Conservation (phyloP, 1,140 invertebrate species). For the Tribolium madens region DNA sequence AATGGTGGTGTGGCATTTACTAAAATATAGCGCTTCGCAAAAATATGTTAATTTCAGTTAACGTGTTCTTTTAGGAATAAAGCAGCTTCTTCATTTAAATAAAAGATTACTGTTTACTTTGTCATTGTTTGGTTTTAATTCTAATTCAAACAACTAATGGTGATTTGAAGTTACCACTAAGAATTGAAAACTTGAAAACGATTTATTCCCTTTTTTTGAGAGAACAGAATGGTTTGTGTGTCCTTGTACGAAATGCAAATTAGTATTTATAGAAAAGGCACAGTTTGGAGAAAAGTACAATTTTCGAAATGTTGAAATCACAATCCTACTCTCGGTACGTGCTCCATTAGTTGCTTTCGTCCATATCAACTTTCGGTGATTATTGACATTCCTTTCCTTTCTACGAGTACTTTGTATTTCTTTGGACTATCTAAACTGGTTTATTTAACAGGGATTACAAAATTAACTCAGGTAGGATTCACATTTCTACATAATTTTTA, state of each 20-base stretch:
- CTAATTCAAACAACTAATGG: neutral
- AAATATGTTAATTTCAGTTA: slow-evolving; percentile 9
- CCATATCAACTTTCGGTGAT: slow-evolving; percentile 20
- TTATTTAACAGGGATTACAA: slow-evolving; percentile 31
- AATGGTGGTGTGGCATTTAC: slow-evolving; percentile 5
- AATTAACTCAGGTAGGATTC: slow-evolving; percentile 28
- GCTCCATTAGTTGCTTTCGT: slow-evolving; percentile 19
- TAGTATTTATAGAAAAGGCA: slow-evolving; percentile 1
- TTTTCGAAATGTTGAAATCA: slow-evolving; percentile 19
- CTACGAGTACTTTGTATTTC: slow-evolving; percentile 37
- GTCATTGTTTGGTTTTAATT: neutral
- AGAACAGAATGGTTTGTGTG: neutral
- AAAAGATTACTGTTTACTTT: slow-evolving; percentile 3
- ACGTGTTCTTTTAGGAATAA: slow-evolving; percentile 1
- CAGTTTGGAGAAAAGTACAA: slow-evolving; percentile 17
- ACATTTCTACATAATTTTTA: slow-evolving; percentile 12
- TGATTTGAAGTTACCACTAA: neutral
- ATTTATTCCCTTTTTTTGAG: neutral
- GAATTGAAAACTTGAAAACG: neutral
- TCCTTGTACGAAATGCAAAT: neutral
- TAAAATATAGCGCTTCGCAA: slow-evolving; percentile 1
- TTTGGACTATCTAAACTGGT: slow-evolving; percentile 19
- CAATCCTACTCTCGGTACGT: slow-evolving; percentile 8
- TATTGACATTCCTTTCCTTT: slow-evolving; percentile 31
- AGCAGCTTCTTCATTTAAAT: slow-evolving; percentile 16